Conservation (phyloP, 2,888 invertebrate species). For the Conus canariensis region DNA sequence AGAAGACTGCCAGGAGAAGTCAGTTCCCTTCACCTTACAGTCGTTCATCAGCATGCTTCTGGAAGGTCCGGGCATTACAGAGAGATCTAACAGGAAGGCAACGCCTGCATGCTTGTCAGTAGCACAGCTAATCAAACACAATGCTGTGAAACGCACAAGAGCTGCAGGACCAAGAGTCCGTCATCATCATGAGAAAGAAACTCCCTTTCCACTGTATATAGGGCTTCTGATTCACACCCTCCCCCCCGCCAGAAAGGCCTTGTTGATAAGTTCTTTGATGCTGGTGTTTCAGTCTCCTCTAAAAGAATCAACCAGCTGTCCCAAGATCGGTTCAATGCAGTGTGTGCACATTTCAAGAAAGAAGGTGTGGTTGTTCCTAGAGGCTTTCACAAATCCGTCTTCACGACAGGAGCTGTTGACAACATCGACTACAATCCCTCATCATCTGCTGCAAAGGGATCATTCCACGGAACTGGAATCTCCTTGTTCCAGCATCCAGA, state of each 20-base stretch:
- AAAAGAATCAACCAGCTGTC: background rate
- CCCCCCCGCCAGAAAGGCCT: conserved; percentile 2
- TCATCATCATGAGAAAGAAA: background rate
- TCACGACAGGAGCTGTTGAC: conserved; percentile 47
- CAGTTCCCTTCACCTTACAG: background rate
- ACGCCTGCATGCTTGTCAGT: background rate
- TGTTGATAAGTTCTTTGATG: conserved; percentile 22
- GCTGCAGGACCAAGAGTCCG: no score
- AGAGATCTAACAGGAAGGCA: background rate
- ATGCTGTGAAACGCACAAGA: no score
- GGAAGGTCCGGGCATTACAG: background rate
- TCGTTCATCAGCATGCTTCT: background rate
- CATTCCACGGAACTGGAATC: conserved; percentile 51
- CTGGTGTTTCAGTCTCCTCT: background rate
- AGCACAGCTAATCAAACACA: no score
- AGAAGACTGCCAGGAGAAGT: background rate
- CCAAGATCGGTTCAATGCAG: background rate
- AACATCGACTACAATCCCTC: conserved; percentile 49
- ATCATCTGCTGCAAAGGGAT: conserved; percentile 40
- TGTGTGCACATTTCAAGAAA: background rate
- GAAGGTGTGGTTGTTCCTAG: conserved; percentile 30
- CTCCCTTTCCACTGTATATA: background rate
- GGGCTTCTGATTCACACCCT: background rate
- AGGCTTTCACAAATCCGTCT: conserved; percentile 24
- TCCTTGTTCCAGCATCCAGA: conserved; percentile 43